Conservation (phyloP, 2,888 invertebrate genomes). For the Stenotaenia linearis region DNA sequence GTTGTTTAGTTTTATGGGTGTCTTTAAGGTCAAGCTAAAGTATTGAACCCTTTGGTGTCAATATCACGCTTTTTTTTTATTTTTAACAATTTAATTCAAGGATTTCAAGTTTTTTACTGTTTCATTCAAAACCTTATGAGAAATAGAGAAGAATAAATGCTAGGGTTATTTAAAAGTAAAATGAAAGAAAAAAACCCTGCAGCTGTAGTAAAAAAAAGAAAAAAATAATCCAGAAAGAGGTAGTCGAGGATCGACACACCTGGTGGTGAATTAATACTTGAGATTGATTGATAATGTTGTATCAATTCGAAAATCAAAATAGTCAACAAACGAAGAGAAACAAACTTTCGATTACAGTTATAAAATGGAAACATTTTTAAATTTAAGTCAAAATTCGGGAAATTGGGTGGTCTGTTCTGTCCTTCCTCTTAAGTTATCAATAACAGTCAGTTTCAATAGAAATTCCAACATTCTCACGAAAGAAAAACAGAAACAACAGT, state of each 20-base stretch:
- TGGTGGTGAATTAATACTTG: not conserved
- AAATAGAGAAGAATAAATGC: not conserved
- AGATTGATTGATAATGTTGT: too few species aligned
- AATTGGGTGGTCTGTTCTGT: too few species aligned
- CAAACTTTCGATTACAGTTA: too few species aligned
- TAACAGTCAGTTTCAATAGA: not conserved
- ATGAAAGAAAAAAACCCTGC: not conserved
- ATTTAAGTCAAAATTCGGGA: too few species aligned
- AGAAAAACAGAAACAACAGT: not conserved
- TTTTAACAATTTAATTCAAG: not conserved
- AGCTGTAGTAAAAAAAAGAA: not conserved
- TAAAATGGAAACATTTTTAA: too few species aligned
- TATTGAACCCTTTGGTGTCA: not conserved
- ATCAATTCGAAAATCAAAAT: too few species aligned
- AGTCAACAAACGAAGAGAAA: too few species aligned
- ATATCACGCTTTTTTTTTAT: not conserved
- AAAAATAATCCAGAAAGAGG: not conserved
- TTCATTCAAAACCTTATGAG: too few species aligned
- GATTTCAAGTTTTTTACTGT: not conserved
- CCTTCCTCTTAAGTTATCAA: not conserved
- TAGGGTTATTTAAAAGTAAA: not conserved
- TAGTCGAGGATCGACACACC: not conserved
- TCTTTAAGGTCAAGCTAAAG: too few species aligned
- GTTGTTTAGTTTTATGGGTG: too few species aligned
- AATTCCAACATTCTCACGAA: not conserved